Evolutionary conservation across 2,888 invertebrate genomes (phyloP), one percentile per base, ranked within the genome.

Genomic region (Melinaea menophilus): DNA sequence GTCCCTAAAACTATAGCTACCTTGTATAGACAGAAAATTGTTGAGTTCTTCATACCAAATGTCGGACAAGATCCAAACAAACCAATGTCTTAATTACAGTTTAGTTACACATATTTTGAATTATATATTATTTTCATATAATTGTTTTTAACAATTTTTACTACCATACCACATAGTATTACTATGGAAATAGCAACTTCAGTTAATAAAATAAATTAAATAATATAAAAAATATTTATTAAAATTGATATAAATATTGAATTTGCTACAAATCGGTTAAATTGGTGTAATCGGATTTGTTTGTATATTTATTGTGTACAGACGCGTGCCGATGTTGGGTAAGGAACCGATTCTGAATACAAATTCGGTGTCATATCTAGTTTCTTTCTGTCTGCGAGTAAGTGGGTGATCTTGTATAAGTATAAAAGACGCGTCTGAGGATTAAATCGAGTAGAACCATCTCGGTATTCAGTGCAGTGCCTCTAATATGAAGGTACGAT

Each of bases 401-500:
- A 86, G 88, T 85, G 88, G 84, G 82, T 80, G 73, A 71, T 75
- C 75, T 75, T 75, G 73, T 74, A 77, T 69, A 61, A 61, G 68
- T 84, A 85, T 89, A 88, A 82, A 89, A 86, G 82, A 77, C 76
- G 81, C 75, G 81, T 72, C 76, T 69, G 74, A 70, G 72, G 75
- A 79, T 78, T 75, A 76, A 72, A 74, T 71, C 74, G 78, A 76
- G 80, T 82, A 85, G 74, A 77, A 72, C 77, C 77, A 81, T 77
- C 74, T 72, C 70, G 72, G 63, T 74, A 75, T 61, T 64, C 77
- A 63, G 65, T 59, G 72, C 73, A 73, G 82, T 79, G 80, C 77
- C 78, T 79, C 79, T 77, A 73, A 79, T 71, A 89, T 88, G 88
- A 88, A 88, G 89, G 89, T 88, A 88, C 72, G 69, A 65, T 60